phyloP scores from a whole-genome alignment of 2,888 invertebrate species.

The Cylindroiulus punctatus region DNA sequence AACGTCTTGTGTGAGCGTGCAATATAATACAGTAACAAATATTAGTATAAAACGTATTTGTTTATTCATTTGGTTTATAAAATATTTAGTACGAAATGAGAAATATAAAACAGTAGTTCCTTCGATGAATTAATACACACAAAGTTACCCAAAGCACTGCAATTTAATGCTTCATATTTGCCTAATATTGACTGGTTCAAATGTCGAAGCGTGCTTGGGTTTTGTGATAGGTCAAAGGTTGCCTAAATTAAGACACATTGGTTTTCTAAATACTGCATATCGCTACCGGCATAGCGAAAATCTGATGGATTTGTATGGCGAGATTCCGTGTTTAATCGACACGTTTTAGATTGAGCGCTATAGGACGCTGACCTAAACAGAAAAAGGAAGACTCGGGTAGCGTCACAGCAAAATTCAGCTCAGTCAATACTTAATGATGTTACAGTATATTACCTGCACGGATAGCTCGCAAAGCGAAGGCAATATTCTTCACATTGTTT shows the following conservation, averaged over 20 bases:
- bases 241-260: conserved; percentile 64
- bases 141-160: not conserved
- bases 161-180: not conserved
- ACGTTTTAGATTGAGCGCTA: conserved; percentile 67
- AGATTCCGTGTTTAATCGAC: conserved; percentile 69
- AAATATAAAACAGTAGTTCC: not conserved
- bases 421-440: not conserved
- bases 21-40: not conserved
- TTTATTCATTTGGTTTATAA: not conserved
- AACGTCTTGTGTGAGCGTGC: not conserved
- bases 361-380: conserved; percentile 68
- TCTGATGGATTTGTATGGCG: conserved; percentile 68
- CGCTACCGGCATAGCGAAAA: conserved; percentile 64
- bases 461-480: conserved; percentile 68
- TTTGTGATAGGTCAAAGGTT: not conserved
- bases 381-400: not conserved
- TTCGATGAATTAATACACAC: not conserved
- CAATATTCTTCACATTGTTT: conserved; percentile 69
- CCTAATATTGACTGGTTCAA: not conserved
- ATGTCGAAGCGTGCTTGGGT: not conserved
- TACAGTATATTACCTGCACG: conserved; percentile 65
- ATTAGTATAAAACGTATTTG: conserved; percentile 1
- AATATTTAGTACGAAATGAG: not conserved
- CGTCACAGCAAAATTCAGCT: not conserved
- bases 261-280: conserved; percentile 70